Percentiles rank a stretch among this genome's conserved stretches.
These are phyloP conservation scores for Heliangelus exortis DNA, from an alignment of 2,797 vertebrate species.

Conservation along the genomic window DNA sequence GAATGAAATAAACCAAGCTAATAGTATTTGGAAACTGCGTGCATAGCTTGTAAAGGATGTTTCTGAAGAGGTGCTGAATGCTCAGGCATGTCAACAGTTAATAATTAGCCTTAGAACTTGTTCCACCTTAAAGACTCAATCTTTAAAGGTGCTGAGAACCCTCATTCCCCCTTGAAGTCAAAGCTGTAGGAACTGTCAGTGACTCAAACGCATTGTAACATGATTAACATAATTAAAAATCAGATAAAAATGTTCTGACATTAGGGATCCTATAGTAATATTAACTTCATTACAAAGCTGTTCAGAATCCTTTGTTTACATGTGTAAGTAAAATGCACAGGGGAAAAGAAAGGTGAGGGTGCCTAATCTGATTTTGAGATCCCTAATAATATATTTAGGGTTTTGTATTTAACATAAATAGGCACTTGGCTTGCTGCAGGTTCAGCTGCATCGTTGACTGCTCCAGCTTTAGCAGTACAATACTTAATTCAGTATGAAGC, in stretches of 20 bases:
- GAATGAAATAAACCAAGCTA: background rate
- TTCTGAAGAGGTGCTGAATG: background rate
- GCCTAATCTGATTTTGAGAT: background rate
- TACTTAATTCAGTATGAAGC: background rate
- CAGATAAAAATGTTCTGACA: background rate
- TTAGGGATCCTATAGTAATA: background rate
- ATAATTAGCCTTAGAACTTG: background rate
- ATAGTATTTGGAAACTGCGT: background rate
- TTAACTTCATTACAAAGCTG: background rate
- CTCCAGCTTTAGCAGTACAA: background rate
- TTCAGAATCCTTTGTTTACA: background rate
- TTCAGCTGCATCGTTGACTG: background rate
- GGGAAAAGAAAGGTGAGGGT: background rate
- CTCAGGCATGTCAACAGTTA: background rate
- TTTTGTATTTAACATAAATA: background rate
- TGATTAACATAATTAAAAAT: slow-evolving; percentile 34
- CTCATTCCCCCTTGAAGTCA: background rate
- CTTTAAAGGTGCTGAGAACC: background rate
- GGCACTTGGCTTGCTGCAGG: background rate
- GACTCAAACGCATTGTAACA: background rate
- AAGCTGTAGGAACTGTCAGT: background rate
- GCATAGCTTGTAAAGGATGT: background rate
- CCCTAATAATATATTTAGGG: background rate
- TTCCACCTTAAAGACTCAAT: background rate
- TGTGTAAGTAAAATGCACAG: background rate